Conservation (phyloP, 2,797 vertebrate species). For the Muraenolepis orangiensis region DNA sequence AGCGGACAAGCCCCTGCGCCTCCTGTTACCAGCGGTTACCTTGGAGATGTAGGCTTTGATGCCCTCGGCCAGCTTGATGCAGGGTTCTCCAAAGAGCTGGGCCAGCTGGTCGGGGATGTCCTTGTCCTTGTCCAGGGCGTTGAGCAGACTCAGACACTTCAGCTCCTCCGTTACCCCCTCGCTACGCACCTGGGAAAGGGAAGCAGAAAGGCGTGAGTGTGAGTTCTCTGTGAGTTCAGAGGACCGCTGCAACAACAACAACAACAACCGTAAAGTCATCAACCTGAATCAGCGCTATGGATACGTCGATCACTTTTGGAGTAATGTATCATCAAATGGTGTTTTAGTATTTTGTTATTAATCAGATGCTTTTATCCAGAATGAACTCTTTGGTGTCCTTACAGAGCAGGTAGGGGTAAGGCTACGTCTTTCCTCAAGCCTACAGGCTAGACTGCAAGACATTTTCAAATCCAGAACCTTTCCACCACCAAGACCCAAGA, state of each 20-base stretch:
- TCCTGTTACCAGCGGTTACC: constrained; percentile 53
- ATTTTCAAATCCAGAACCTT: background rate
- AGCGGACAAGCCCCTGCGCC: too few species aligned
- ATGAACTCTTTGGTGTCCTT: background rate
- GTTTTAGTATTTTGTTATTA: too few species aligned
- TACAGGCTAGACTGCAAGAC: background rate
- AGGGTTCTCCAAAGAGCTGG: constrained; percentile 78
- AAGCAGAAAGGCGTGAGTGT: too few species aligned
- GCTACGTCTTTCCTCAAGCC: background rate
- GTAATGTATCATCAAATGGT: too few species aligned
- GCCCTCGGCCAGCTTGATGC: constrained; percentile 82
- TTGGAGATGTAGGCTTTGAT: constrained; percentile 84
- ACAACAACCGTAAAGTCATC: too few species aligned
- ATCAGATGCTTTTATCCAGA: background rate
- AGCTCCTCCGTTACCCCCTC: constrained; percentile 81
- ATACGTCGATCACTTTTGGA: too few species aligned
- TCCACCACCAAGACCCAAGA: background rate
- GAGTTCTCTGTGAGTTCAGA: too few species aligned
- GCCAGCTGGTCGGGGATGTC: constrained; percentile 77
- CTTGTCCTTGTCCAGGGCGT: constrained; percentile 73
- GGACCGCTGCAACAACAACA: background rate
- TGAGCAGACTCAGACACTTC: constrained; percentile 80
- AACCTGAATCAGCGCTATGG: background rate
- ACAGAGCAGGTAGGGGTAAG: background rate
- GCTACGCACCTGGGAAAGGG: constrained; percentile 68